Conservation (phyloP, 1,140 invertebrate species). For the Drosophila funebris region DNA sequence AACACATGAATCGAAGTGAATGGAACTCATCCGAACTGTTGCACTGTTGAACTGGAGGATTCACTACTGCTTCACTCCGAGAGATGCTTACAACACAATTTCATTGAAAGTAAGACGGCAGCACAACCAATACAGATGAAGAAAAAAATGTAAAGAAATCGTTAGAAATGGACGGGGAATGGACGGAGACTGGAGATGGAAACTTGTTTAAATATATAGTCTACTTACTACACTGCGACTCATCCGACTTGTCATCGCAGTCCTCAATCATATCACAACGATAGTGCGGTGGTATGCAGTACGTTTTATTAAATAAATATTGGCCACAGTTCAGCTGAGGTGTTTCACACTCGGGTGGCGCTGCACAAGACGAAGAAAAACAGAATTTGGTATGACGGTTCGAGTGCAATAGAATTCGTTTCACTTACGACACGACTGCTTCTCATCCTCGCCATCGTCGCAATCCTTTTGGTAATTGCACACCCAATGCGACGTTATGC, state of each 20-base stretch:
- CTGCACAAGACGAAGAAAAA: conserved; percentile 84
- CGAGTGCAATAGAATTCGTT: neutral
- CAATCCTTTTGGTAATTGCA: conserved; percentile 97
- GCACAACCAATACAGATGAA: too few relatives aligned
- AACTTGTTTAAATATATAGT: conserved; percentile 1
- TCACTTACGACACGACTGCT: conserved; percentile 94
- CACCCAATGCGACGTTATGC: conserved; percentile 92
- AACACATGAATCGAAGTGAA: too few relatives aligned
- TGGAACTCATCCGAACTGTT: too few relatives aligned
- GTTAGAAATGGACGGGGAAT: too few relatives aligned
- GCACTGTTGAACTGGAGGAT: too few relatives aligned
- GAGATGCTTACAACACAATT: too few relatives aligned
- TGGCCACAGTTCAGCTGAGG: conserved; percentile 94
- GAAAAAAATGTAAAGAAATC: too few relatives aligned
- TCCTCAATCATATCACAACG: conserved; percentile 96
- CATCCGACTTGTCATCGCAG: conserved; percentile 97
- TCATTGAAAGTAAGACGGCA: too few relatives aligned
- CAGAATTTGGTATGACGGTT: neutral
- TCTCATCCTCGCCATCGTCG: conserved; percentile 94
- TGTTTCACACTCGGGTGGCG: conserved; percentile 94
- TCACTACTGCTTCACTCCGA: too few relatives aligned
- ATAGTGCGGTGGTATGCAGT: conserved; percentile 95
- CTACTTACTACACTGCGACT: conserved; percentile 96
- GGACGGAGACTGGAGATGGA: too few relatives aligned
- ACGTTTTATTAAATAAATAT: conserved; percentile 97